Base-by-base conservation (phyloP, 2,797 vertebrate species). In the Poliocrania exsul region DNA sequence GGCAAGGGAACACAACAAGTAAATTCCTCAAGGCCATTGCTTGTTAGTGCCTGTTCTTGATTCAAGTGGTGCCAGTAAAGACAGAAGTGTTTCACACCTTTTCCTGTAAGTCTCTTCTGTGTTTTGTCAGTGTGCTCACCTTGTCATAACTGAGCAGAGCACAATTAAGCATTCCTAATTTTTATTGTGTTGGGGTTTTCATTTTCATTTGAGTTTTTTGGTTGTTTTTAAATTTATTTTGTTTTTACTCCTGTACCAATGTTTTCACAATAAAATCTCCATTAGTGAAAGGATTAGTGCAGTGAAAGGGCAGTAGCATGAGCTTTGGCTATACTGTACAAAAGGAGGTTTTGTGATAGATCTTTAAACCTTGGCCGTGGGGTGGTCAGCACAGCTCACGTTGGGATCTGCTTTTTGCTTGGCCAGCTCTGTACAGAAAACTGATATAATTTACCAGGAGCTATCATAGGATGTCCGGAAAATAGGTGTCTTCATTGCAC, bases 41-140 rank as follows among this genome's bases (percentile, higher is more conserved):
- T 83, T 97, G 98, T 97, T 96, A 69, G 90, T 97, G 93, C 97
- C 94, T 98, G 98, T 95, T 95, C 83, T 88, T 94, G 95, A 97
- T 97, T 98, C 94, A 98, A 97, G 97, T 97, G 88, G 64, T 97
- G 96, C 97, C 97, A 95, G 93, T 86, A 95, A 92, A 96, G 81
- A 84, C 53, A 90, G 88, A 93, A 96, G 56, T 60, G 51, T 95
- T 97, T 97, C 91, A 90, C 84, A 95, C 96, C 94, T 96, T 95
- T 97, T 98, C 96, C 97, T 95, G 57, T 97, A 97, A 97, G 91
- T 70, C 72, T 91, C 64, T 71, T 71, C 50, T 71, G 29, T 93
- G 53, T 94, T 83, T 96, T 90, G 80, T 96, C 82, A 90, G 60
- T 67, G 53, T 72, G 49, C 82, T 95, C 77, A 83, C 79, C 70